Evolutionary conservation across 2,888 invertebrate genomes (phyloP), one percentile per base, ranked within the genome.

Genomic region (Caenorhabditis sp.): DNA sequence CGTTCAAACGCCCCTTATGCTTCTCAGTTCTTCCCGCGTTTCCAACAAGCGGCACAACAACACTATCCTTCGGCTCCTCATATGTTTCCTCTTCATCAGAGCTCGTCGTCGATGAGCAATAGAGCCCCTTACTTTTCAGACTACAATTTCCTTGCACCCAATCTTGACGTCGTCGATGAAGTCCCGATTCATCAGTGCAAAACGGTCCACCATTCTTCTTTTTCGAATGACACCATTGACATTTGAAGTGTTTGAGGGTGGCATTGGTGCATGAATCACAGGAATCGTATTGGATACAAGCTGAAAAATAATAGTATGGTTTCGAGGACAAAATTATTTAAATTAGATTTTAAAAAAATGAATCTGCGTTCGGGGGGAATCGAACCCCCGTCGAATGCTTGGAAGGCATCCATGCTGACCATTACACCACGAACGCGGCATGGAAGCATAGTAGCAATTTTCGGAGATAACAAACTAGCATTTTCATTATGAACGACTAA

Each of bases 151-250:
- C 78, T 62, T 85, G 81, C 53, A 85, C 77, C 80, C 84, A 87
- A 4, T 85, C 81, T 63, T 87, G 86, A 56, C 84, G 77, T 20
- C 77, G 67, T 5, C 84, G 76, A 57, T 85, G 81, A 31, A 84
- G 59, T 5, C 81, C 86, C 8, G 70, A 68, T 54, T 83, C 76
- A 62, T 87, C 87, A 1, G 87, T 87, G 65, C 87, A 87, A 70
- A 87, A 87, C 8, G 84, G 71, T 17, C 78, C 80, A 4, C 77
- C 82, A 27, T 79, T 61, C 21, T 73, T 49, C 60, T 78, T 75
- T 36, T 83, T 80, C 49, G 81, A 73, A 23, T 75, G 76, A 67
- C 87, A 87, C 87, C 87, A 87, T 49, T 82, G 81, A 66, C 87
- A 87, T 23, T 82, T 83, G 76, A 87, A 87, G 67, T 81, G 69